phyloP scores from a whole-genome alignment of 1,140 invertebrate species.

The Drosophila sp. region DNA sequence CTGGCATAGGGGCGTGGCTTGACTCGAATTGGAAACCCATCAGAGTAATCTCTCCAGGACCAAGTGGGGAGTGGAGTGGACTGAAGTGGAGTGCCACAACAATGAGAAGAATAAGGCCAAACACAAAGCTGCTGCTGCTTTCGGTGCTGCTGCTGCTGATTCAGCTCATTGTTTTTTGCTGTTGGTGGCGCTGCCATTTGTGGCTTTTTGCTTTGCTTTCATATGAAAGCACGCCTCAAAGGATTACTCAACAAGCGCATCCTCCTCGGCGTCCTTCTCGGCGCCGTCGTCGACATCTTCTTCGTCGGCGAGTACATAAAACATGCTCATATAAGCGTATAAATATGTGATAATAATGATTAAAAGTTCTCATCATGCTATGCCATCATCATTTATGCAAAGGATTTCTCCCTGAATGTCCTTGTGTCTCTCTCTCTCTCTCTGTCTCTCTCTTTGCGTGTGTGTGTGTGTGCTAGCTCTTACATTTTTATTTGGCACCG shows the following conservation, averaged over 20 bases:
- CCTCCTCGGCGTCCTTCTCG: conserved; percentile 17
- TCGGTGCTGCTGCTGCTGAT: conserved; percentile 19
- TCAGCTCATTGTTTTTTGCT: conserved; percentile 67
- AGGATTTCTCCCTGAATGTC: conserved; percentile 59
- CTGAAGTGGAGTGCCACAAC: conserved; percentile 61
- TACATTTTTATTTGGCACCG: conserved; percentile 80
- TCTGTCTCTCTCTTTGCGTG: neutral
- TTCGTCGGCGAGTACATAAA: conserved; percentile 76
- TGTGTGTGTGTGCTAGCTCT: conserved; percentile 41
- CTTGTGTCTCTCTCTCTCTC: conserved; percentile 14
- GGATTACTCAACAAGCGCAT: conserved; percentile 54
- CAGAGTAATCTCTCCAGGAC: conserved; percentile 18
- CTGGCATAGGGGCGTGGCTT: conserved; percentile 65
- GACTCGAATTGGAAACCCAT: conserved; percentile 71
- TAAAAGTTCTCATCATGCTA: conserved; percentile 80
- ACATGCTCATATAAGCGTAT: conserved; percentile 83
- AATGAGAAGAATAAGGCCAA: conserved; percentile 73
- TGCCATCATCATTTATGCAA: conserved; percentile 82
- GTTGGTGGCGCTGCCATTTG: conserved; percentile 78
- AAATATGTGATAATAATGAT: conserved; percentile 83
- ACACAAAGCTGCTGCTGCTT: conserved; percentile 46
- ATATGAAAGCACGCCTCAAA: conserved; percentile 68
- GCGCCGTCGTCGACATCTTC: conserved; percentile 18
- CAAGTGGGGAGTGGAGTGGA: too few relatives aligned
- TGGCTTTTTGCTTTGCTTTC: conserved; percentile 74